Percentiles rank a stretch among this genome's conserved stretches.
phyloP scores from a whole-genome alignment of 2,113 vertebrate genomes.

The Tetrao urogallus region DNA sequence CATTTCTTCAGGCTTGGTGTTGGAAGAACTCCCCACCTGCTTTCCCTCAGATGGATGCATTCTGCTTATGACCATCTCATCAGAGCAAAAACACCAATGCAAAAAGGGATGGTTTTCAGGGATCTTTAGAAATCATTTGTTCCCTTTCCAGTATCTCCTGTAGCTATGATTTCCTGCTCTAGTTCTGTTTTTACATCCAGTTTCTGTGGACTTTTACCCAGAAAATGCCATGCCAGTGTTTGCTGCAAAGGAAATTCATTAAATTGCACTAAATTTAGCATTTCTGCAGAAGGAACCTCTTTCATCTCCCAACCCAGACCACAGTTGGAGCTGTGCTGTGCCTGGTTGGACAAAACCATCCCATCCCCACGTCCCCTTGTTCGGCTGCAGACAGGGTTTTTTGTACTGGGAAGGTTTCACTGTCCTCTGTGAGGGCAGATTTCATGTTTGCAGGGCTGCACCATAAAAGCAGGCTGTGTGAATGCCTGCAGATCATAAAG shows the following conservation, averaged over 20 bases:
- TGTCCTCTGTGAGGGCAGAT: not conserved
- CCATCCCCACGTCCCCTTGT: not conserved
- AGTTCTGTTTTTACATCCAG: not conserved
- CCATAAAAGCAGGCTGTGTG: not conserved
- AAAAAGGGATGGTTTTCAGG: not conserved
- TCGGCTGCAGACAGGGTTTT: not conserved
- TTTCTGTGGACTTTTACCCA: not conserved
- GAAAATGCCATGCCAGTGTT: not conserved
- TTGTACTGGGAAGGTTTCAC: not conserved
- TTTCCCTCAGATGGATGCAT: not conserved
- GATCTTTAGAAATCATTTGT: not conserved
- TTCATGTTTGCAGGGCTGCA: rapidly evolving
- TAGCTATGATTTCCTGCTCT: not conserved
- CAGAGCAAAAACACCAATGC: not conserved
- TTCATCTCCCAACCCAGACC: not conserved
- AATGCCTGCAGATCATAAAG: not conserved
- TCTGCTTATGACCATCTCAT: not conserved
- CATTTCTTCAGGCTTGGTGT: not conserved
- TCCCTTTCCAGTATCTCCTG: not conserved
- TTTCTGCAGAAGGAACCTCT: not conserved
- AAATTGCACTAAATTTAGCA: not conserved
- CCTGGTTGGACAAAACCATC: not conserved
- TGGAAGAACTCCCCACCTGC: not conserved
- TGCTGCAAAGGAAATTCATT: not conserved
- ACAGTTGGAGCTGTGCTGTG: not conserved